Percentiles rank a stretch among this genome's conserved stretches.
Conservation (phyloP, 2,797 vertebrate species). For the Centropyge bicolor region DNA sequence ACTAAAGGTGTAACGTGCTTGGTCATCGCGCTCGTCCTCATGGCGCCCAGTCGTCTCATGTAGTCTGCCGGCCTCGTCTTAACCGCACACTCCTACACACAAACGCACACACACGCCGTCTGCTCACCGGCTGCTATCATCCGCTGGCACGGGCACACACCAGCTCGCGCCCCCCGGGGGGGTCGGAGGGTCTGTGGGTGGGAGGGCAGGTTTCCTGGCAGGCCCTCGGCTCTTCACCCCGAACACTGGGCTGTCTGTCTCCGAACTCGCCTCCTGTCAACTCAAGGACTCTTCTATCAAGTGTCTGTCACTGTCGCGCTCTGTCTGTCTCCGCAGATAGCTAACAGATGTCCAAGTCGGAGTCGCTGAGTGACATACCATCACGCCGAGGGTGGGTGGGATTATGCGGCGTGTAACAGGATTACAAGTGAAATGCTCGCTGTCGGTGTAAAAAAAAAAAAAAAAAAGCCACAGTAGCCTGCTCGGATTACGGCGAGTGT, state of each 20-base stretch:
- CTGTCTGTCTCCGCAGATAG: constrained; percentile 59
- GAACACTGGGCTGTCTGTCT: constrained; percentile 57
- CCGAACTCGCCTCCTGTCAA: constrained; percentile 58
- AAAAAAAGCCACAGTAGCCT: constrained; percentile 34
- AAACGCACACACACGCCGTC: constrained; percentile 48
- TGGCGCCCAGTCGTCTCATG: constrained; percentile 8
- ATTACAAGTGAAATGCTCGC: constrained; percentile 69
- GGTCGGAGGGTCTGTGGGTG: constrained; percentile 48
- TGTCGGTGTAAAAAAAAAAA: constrained; percentile 14
- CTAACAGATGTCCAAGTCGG: constrained; percentile 71
- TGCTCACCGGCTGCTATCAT: constrained; percentile 73
- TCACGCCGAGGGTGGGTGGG: constrained; percentile 51
- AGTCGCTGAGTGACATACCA: constrained; percentile 59
- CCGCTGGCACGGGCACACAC: constrained; percentile 61
- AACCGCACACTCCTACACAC: constrained; percentile 27
- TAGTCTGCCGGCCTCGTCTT: constrained; percentile 33
- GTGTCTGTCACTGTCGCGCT: constrained; percentile 62
- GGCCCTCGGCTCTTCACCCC: constrained; percentile 49
- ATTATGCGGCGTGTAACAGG: constrained; percentile 73
- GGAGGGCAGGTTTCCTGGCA: constrained; percentile 72
- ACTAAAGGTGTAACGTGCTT: background rate
- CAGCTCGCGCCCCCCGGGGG: constrained; percentile 64
- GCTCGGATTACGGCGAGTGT: constrained; percentile 43
- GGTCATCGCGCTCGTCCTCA: constrained; percentile 15
- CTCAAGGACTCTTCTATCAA: constrained; percentile 68